Base-by-base conservation (phyloP, 2,888 invertebrate species). In the Pristionchus japonicus region DNA sequence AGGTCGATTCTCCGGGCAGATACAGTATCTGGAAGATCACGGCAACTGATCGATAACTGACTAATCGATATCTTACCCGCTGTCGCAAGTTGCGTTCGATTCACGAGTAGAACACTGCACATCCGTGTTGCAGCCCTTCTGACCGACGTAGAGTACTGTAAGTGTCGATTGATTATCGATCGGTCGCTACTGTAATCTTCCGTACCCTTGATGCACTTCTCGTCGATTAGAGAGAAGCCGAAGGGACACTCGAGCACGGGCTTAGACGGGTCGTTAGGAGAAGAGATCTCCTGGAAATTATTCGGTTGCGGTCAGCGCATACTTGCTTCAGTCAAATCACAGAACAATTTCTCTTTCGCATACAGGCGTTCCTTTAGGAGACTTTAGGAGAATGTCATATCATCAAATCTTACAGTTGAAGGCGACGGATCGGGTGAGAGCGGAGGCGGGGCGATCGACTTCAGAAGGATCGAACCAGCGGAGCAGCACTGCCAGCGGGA, bases 111-210 rank as follows among this genome's bases (percentile, higher is more conserved):
- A 90, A 88, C 94, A 94, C 86, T 94, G 94, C n/a, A 92, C 91
- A 88, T 94, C 92, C 52, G 90, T 89, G 31, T 92, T 92, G 88
- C 94, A 94, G 34, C 94, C 94, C 82, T 93, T 93, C 80, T 94
- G 94, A n/a, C 94, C 94, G 64, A 94, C 93, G 77, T 92, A 94
- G 37, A 92, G 91, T 61, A 92, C 92, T 92, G 89, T 87, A 91
- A 89, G 1, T 20, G 31, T 27, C 37, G 17, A 61, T 27, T 20
- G 17, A 61, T 43, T 47, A 40, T 64, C 34, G 64, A 64, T 64
- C 40, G 17, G 34, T 70, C 3, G 43, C 40, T 77, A 67, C 67
- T 15, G 67, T 67, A 67, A 17, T 34, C 67, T 77, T 47, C 43
- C 20, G 77, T 77, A 91, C 91, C 90, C 74, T 92, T 92, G 64